Evolutionary conservation across 2,888 invertebrate genomes (phyloP), one percentile per base, ranked within the genome.

Genomic region (Carterocephalus palaemon): DNA sequence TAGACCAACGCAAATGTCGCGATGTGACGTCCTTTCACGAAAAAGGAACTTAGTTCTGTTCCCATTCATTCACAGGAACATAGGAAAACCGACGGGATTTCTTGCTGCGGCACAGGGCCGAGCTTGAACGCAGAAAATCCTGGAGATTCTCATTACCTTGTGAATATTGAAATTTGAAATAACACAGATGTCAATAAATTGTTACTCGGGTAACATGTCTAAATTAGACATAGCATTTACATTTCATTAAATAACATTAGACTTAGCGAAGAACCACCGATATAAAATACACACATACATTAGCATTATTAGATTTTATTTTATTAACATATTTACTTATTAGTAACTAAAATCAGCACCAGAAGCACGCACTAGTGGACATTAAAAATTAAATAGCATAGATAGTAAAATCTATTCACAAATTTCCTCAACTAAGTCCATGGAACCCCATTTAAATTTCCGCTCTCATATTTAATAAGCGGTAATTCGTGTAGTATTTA

Each of bases 31-130:
- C 64, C 75, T 80, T 76, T 78, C 72, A 80, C 76, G 75, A 63
- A 73, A 72, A 75, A 76, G 69, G 72, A 74, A 70, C 69, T 70
- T 65, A 57, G 60, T 59, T 58, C 57, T 64, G 61, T 64, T 70
- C 62, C 68, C 71, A 75, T 78, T 75, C 79, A 79, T 74, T 77
- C 80, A 67, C 67, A 72, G 61, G 70, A 71, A 74, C 70, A 73
- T 56, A 65, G 65, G 65, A 59, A 67, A 64, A 67, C 63, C 64
- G 65, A 58, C 53, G 64, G 68, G 66, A 70, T 66, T 67, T 64
- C 63, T 63, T 54, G 54, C 59, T 59, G 54, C 61, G 58, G 48
- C 46, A 46, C 77, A 78, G 78, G 64, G 58, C 52, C 66, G 65
- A 51, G 58, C 52, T 59, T 29, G 29, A 17, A 26, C 20, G 10